Base-by-base conservation (phyloP, 2,888 invertebrate species). In the Sesia bembeciformis region DNA sequence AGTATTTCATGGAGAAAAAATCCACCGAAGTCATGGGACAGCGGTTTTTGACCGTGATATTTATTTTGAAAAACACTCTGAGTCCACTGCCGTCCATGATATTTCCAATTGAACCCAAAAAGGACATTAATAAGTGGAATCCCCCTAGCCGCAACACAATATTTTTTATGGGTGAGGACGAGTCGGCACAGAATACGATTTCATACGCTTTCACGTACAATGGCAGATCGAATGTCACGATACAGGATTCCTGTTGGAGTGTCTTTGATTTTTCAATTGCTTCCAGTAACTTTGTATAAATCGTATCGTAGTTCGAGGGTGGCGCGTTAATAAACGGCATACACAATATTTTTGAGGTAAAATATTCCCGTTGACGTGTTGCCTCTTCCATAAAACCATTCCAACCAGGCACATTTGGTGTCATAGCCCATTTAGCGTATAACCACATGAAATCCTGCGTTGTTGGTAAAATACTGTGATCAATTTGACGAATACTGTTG, bases 71-170 rank as follows among this genome's bases (percentile, higher is more conserved):
- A n/a, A n/a, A n/a, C n/a, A n/a, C n/a, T n/a, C n/a, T n/a, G n/a
- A 68, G 52, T 5, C 65, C 67, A 62, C 58, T 76, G 63, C 76
- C 76, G 23, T 60, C 59, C 76, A 80, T 79, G 39, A 76, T 60
- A 53, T 62, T 57, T 39, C 76, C 76, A 51, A 78, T 54, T 64
- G 52, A 61, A 49, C 54, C 72, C 70, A 51, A 76, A 56, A 68
- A 79, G 3, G 62, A 65, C 66, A 67, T 68, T 40, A 67, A 51
- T 62, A 74, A 55, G 65, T 77, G 72, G 65, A 77, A 77, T 58
- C 76, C 76, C 61, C 74, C 74, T 39, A 78, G 63, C 63, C 58
- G 64, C 5, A 74, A 64, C 57, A 73, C 57, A 40, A 56, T 56
- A 40, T 61, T 63, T 4, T 54, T 54, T 38, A 62, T n/a, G 60